Evolutionary conservation across 2,797 vertebrate species (phyloP), one percentile per base, ranked within the genome.

Genomic region (Acanthornis magna): DNA sequence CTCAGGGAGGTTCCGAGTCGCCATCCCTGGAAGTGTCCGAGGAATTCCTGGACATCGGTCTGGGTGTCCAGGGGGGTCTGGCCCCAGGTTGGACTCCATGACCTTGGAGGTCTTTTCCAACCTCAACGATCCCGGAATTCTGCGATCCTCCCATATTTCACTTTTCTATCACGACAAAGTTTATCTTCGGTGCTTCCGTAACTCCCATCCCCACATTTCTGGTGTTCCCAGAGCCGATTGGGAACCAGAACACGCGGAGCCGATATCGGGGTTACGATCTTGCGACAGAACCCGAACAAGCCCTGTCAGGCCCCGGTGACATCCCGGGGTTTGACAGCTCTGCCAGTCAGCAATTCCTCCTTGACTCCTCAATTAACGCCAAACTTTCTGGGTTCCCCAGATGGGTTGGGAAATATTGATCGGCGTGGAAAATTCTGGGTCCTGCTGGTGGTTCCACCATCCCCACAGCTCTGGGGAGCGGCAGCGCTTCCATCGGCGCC

Each of bases 341-440:
- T 91, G 85, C 82, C 36, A 26, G 88, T 96, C 96, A 96, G 96
- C 96, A 91, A 25, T 79, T 94, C 90, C 74, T 75, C 5, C 1
- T 58, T 26, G 74, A 47, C 51, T 88, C 72, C 63, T 73, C 78
- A 54, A 48, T 85, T 58, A 26, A 76, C 0, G 43, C 17, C 43
- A 80, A 71, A 62, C 78, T 72, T n/a, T 30, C 62, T 25, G 26
- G 2, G 65, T 82, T 85, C 79, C 86, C 4, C 47, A 9, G 2
- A 1, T 54, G 74, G 17, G 45, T 94, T 58, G 75, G 45, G 95
- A 95, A 96, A 94, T 63, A 51, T 2, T 3, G 4, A 34, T 79
- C 79, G 21, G 19, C 20, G 11, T 0, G 5, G 25, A 18, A 54
- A 86, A 73, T 25, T 5, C 25, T 5, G 51, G 17, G 48, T 58